These are phyloP conservation scores for Tetraodon nigroviridis DNA, from an alignment of 2,113 vertebrate genomes.

Conservation along the genomic window DNA sequence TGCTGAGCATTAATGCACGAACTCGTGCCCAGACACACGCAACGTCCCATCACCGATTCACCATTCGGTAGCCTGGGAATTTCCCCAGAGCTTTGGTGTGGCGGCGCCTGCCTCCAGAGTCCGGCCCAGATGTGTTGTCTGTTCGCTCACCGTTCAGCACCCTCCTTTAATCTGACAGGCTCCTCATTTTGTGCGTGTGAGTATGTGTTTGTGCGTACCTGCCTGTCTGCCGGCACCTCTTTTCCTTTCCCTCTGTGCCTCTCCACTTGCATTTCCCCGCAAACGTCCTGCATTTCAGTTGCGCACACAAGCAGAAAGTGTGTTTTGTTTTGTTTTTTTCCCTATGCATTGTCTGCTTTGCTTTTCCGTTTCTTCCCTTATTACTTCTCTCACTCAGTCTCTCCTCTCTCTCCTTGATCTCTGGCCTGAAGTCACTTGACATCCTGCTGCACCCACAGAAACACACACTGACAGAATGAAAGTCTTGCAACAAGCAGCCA, in stretches of 20 bases:
- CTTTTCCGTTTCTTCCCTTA: constrained; percentile 22
- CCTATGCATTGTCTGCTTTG: constrained; percentile 7
- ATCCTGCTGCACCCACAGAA: constrained; percentile 44
- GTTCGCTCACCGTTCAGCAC: constrained; percentile 72
- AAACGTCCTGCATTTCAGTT: constrained; percentile 29
- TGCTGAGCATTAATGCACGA: constrained; percentile 18
- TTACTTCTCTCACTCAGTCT: constrained; percentile 27
- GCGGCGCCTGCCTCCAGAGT: constrained; percentile 62
- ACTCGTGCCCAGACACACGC: constrained; percentile 35
- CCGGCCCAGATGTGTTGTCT: constrained; percentile 69
- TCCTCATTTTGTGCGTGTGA: constrained; percentile 60
- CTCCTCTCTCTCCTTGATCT: constrained; percentile 30
- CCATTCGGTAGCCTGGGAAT: constrained; percentile 65
- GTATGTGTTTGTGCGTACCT: constrained; percentile 5
- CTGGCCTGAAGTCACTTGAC: constrained; percentile 51
- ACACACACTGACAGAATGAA: constrained; percentile 47
- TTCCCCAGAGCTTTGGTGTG: constrained; percentile 68
- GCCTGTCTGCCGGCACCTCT: background rate
- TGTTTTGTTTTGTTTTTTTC: too few relatives aligned
- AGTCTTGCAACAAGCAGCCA: constrained; percentile 28
- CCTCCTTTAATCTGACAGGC: constrained; percentile 73
- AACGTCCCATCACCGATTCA: constrained; percentile 60
- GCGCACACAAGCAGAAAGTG: constrained; percentile 6
- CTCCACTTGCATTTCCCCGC: constrained; percentile 19
- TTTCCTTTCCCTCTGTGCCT: constrained; percentile 13